Evolutionary conservation across 1,140 invertebrate genomes (phyloP).

Genomic region (Heliconius nattereri): DNA sequence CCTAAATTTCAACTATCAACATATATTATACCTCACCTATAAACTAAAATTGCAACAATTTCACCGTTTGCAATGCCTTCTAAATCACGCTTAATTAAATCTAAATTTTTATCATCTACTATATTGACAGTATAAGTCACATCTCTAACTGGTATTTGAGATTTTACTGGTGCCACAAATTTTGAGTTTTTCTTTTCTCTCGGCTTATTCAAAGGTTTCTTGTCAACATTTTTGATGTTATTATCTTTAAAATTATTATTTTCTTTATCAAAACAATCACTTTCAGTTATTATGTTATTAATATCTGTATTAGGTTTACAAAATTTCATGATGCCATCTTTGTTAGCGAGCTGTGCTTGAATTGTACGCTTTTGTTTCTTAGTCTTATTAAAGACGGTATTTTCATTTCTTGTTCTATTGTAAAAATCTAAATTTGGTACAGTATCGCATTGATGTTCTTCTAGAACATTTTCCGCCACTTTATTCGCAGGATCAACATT

Average conservation of each 20-base stretch:
- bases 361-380: conserved; percentile 28
- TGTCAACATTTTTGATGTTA: background rate
- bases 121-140: conserved; percentile 43
- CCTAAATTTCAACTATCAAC: no score
- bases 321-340: conserved; percentile 67
- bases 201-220: background rate
- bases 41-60: conserved; percentile 48
- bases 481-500: conserved; percentile 40
- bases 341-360: conserved; percentile 63
- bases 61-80: conserved; percentile 29
- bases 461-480: background rate
- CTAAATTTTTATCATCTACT: conserved; percentile 43
- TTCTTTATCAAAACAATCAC: background rate
- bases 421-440: conserved; percentile 1
- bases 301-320: conserved; percentile 46
- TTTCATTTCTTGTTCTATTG: background rate
- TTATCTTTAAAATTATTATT: conserved; percentile 5
- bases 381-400: background rate
- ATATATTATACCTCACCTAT: conserved; percentile 43
- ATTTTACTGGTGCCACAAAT: conserved; percentile 62
- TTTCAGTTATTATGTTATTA: background rate
- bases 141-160: conserved; percentile 55
- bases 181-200: conserved; percentile 46
- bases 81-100: conserved; percentile 10
- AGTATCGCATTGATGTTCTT: background rate